Evolutionary conservation across 2,797 vertebrate genomes (phyloP).

Genomic region (Cryptoblepharus egeriae): DNA sequence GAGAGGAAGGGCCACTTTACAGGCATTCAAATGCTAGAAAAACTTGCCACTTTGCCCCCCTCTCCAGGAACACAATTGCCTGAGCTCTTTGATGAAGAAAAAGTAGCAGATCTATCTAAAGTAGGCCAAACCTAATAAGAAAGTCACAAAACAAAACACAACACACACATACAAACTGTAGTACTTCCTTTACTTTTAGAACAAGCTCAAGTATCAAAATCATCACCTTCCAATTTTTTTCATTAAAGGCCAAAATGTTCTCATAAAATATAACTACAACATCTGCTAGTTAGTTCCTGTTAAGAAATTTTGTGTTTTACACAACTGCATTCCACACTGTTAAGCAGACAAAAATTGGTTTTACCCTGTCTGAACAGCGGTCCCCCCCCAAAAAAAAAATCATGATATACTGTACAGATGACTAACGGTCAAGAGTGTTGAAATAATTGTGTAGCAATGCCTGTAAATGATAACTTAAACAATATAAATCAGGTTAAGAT

Average conservation of each 20-base stretch:
- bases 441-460: background rate
- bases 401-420: background rate
- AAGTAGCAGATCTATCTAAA: no score
- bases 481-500: background rate
- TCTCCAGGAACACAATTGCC: no score
- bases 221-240: background rate
- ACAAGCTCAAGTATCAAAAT: constrained; percentile 2
- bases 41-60: no score
- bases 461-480: background rate
- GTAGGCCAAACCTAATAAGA: no score
- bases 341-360: background rate
- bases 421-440: background rate
- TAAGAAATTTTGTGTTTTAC: background rate
- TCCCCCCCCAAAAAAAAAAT: background rate
- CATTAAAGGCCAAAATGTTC: constrained; percentile 18
- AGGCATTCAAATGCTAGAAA: no score
- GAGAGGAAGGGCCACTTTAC: no score
- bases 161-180: no score
- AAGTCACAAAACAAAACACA: no score
- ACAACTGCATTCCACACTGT: background rate
- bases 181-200: background rate
- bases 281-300: constrained; percentile 15
- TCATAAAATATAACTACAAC: constrained; percentile 27
- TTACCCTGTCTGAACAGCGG: background rate
- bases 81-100: no score